Evolutionary conservation across 2,888 invertebrate species (phyloP).

Genomic region (Eupithecia abbreviata): DNA sequence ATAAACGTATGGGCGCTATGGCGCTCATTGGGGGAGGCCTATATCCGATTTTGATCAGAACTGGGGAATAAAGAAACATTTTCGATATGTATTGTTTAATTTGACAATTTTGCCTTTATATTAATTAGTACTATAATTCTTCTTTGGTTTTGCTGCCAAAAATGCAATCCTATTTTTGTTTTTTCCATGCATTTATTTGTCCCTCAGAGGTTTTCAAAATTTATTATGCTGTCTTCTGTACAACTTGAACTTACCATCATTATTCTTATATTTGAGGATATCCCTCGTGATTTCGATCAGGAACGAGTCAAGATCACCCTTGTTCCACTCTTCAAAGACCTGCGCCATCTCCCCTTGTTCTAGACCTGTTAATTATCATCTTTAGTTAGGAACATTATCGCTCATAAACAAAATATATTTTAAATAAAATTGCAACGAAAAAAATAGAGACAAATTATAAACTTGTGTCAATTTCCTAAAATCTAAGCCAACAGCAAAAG

Average conservation of each 20-base stretch:
- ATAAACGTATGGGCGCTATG: too few relatives aligned
- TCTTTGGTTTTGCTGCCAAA: neutral
- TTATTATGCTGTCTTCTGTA: neutral
- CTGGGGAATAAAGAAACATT: neutral
- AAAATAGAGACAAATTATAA: neutral
- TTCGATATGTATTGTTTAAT: neutral
- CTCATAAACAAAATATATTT: too few relatives aligned
- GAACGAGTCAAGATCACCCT: conserved; percentile 96
- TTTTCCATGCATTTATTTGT: neutral
- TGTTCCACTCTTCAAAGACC: conserved; percentile 97
- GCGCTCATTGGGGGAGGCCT: too few relatives aligned
- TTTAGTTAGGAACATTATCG: neutral
- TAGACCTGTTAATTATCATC: conserved; percentile 76
- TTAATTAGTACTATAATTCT: too few relatives aligned
- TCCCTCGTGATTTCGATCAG: conserved; percentile 98
- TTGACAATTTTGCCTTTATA: neutral
- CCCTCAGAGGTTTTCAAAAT: neutral
- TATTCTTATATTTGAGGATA: conserved; percentile 95
- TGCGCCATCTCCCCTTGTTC: conserved; percentile 91
- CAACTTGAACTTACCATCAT: conserved; percentile 84
- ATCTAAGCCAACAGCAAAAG: too few relatives aligned
- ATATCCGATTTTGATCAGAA: too few relatives aligned
- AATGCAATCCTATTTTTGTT: neutral
- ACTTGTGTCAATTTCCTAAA: too few relatives aligned
- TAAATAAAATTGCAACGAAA: too few relatives aligned